Base-by-base conservation (phyloP, 2,797 vertebrate genomes). In the Sebastes hubbsi region DNA sequence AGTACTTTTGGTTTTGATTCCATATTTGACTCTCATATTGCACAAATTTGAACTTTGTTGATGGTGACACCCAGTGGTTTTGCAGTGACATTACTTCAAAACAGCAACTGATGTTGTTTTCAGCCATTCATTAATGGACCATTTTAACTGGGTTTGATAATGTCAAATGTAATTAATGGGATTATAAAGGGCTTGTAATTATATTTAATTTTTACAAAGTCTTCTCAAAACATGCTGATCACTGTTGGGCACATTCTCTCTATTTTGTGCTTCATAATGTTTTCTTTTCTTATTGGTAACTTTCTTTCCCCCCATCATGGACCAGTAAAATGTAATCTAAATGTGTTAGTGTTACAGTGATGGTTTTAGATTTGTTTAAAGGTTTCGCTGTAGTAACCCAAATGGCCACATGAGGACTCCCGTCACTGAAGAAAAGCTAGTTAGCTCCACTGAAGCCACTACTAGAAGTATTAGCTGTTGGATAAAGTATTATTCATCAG, bases 391-490 rank as follows among this genome's bases (percentile, higher is more conserved):
- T 70, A 90, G 64, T 91, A 82, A 29, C 42, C 1, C 3, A 59
- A 54, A 6, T 66, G 70, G 2, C 89, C 93, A 93, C 92, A 84
- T 1, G 89, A 81, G 75, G 93, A 1, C 91, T 32, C 87, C 82
- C 83, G 87, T 79, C 29, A 46, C 62, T 65, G 22, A 74, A 29
- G 25, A 77, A 66, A 68, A 10, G 0, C 22, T 2, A 36, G 14
- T 61, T 18, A 0, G 3, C 27, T 1, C 7, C 11, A 18, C 58
- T 63, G 34, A 75, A 58, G 14, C 46, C 1, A 1, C 42, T 8
- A 8, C 36, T 58, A 0, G 1, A 42, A 62, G 12, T 60, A 52
- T 77, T 81, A 70, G 68, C 70, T 75, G 72, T 38, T 56, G 38
- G 29, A 27, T 27, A 1, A 67, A 56, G 22, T 63, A 73, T 74